phyloP scores from a whole-genome alignment of 2,888 invertebrate species.

The Tridacna gigas region DNA sequence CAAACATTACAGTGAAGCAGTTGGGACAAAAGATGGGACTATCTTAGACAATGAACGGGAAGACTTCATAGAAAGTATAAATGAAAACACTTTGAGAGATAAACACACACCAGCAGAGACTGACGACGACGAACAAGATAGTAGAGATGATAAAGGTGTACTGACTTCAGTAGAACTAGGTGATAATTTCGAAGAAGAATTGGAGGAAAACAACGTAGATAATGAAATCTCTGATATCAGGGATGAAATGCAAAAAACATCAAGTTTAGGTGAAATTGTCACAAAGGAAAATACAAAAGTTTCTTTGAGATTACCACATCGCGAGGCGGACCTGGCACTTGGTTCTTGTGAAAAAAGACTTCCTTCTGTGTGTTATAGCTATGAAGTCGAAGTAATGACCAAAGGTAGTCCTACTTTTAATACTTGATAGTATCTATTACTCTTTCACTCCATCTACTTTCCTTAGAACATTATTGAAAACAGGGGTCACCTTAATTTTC shows the following conservation, averaged over 20 bases:
- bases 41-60: too few relatives aligned
- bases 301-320: slow-evolving; percentile 27
- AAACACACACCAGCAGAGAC: not conserved
- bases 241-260: not conserved
- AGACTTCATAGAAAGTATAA: not conserved
- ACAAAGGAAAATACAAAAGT: not conserved
- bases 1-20: not conserved
- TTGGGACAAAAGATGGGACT: too few relatives aligned
- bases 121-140: not conserved
- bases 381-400: slow-evolving; percentile 71
- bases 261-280: not conserved
- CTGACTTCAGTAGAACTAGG: not conserved
- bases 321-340: slow-evolving; percentile 60
- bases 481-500: too few relatives aligned
- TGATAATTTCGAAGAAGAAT: slow-evolving; percentile 10
- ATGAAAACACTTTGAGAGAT: not conserved
- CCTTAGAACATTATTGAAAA: too few relatives aligned
- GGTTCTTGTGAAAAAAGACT: slow-evolving; percentile 65
- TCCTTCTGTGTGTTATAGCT: slow-evolving; percentile 73
- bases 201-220: not conserved
- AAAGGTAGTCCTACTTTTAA: slow-evolving; percentile 55
- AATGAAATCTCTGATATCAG: slow-evolving; percentile 15
- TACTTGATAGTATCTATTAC: too few relatives aligned
- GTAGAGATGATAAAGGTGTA: not conserved
- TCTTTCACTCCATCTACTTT: too few relatives aligned